A percentile compares a stretch with the other conserved stretches of the same genome.
Conservation (phyloP, 2,888 invertebrate genomes). For the Labia minor region DNA sequence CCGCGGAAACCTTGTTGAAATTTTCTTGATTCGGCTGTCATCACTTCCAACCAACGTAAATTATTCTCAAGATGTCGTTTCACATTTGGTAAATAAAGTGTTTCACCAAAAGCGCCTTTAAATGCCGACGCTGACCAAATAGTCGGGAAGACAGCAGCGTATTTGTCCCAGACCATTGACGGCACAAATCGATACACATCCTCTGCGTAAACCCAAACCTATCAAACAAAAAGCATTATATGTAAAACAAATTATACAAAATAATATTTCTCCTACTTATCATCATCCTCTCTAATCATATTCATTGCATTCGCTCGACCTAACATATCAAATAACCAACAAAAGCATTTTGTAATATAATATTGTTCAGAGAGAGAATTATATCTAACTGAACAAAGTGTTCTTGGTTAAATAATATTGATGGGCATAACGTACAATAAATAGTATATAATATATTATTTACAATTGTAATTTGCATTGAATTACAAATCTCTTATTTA, state of each 20-base stretch:
- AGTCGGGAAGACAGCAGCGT: constrained; percentile 52
- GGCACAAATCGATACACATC: constrained; percentile 48
- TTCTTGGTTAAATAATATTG: no score
- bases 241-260: constrained; percentile 16
- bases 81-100: constrained; percentile 52
- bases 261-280: no score
- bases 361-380: no score
- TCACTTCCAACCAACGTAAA: constrained; percentile 56
- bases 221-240: neutral
- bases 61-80: constrained; percentile 59
- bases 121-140: constrained; percentile 66
- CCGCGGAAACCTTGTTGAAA: constrained; percentile 45
- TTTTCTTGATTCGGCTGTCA: constrained; percentile 45
- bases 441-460: no score
- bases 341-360: no score
- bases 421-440: no score
- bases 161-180: constrained; percentile 51
- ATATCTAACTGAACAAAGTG: no score
- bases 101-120: constrained; percentile 66
- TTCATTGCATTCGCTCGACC: no score
- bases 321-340: no score
- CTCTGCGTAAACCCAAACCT: constrained; percentile 64
- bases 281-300: no score
- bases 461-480: no score
- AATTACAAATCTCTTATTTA: no score